phyloP scores from a whole-genome alignment of 2,888 invertebrate species.

The Spodoptera littoralis region DNA sequence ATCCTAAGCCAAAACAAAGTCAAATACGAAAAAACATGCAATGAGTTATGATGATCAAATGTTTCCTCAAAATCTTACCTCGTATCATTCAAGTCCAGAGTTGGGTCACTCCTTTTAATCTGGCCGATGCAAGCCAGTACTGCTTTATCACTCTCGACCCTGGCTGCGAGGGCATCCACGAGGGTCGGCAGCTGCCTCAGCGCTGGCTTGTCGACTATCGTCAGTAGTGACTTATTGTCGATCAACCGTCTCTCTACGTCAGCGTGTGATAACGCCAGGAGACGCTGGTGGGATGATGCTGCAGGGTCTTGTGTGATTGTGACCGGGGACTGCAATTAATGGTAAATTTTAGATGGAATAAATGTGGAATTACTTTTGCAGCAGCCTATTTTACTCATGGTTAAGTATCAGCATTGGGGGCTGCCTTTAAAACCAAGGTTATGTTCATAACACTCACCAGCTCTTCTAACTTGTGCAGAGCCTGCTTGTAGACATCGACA shows the following conservation, averaged over 20 bases:
- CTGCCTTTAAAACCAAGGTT: too few relatives aligned
- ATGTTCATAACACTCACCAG: slow-evolving; percentile 77
- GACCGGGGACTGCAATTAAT: slow-evolving; percentile 78
- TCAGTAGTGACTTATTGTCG: slow-evolving; percentile 96
- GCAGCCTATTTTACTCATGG: too few relatives aligned
- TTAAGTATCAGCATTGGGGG: too few relatives aligned
- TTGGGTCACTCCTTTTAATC: slow-evolving; percentile 90
- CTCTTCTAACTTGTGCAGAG: slow-evolving; percentile 95
- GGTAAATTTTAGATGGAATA: background rate
- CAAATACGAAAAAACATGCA: background rate
- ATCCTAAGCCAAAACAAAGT: background rate
- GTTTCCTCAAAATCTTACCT: slow-evolving; percentile 75
- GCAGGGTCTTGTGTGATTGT: slow-evolving; percentile 92
- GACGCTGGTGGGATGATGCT: slow-evolving; percentile 96
- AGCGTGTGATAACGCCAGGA: slow-evolving; percentile 94
- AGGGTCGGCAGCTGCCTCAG: slow-evolving; percentile 92
- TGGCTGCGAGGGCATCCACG: slow-evolving; percentile 91
- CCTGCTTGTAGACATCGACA: slow-evolving; percentile 95
- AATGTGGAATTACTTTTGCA: too few relatives aligned
- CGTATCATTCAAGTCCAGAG: slow-evolving; percentile 89
- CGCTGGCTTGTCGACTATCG: slow-evolving; percentile 94
- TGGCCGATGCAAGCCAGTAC: slow-evolving; percentile 93
- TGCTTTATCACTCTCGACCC: slow-evolving; percentile 97
- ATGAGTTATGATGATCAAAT: background rate
- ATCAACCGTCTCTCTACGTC: slow-evolving; percentile 97